Base-by-base conservation (phyloP, 2,113 vertebrate genomes). In the Anguilla rostrata region DNA sequence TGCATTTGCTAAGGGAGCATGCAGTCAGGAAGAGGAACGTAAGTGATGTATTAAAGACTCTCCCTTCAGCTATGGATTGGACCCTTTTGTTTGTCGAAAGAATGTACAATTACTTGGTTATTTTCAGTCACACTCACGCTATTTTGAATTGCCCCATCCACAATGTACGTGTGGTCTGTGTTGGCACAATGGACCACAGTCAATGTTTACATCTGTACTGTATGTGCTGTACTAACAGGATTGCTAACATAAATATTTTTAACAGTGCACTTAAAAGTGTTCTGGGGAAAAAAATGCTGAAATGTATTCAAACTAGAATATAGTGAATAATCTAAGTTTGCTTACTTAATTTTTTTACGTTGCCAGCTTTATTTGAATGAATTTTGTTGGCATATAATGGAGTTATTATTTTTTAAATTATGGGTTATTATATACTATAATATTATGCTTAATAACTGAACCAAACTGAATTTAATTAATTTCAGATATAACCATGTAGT, bases 61-160 rank as follows among this genome's bases (percentile, higher is more conserved):
- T 40, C 71, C 71, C 82, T 80, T 84, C 71, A 84, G 46, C 83
- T 34, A 60, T 71, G 63, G 82, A 84, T 78, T 84, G 46, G 49
- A 46, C 49, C 83, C 86, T 75, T 43, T 8, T 39, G 57, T 34
- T 81, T 84, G 40, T 40, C 26, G 43, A 63, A 29, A 22, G 39
- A 87, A 39, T 7, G 90, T 94, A 94, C 93, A 93, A 95, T 94
- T 11, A 14, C 49, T 53, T 53, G 49, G 12, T 34, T 53, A 53
- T 53, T 53, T 53, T 53, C 49, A 53, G 94, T 90, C 95, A 95
- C 9, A 11, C 92, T 88, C 88, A 34, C 34, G 12, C 46, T 60
- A 26, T 63, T 29, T 83, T 6, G 16, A 83, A 86, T 39, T 12
- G 3, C 26, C 16, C 34, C 75, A 85, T 57, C 34, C 26, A 29